Percentiles rank a stretch among this genome's conserved stretches.
phyloP scores from a whole-genome alignment of 2,888 invertebrate species.

The Augochlorella aurata region DNA sequence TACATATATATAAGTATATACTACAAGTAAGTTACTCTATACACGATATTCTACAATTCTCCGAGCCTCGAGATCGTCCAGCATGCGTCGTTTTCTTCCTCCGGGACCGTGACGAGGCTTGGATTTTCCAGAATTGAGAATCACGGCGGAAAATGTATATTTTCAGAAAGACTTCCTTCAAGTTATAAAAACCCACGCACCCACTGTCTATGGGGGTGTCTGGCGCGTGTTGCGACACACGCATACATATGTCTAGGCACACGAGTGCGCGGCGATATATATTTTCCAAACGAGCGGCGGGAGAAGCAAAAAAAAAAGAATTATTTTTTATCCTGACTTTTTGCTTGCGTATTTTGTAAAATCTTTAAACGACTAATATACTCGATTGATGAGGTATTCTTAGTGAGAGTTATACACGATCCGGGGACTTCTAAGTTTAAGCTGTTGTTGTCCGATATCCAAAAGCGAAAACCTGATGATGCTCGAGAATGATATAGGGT shows the following conservation, averaged over 20 bases:
- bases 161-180: constrained; percentile 48
- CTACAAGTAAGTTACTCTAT: neutral
- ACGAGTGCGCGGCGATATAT: constrained; percentile 19
- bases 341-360: constrained; percentile 43
- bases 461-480: neutral
- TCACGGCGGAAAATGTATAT: constrained; percentile 42
- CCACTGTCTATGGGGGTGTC: constrained; percentile 4
- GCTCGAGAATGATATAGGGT: neutral
- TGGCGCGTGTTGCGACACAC: neutral
- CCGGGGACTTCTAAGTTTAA: constrained; percentile 19
- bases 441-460: neutral
- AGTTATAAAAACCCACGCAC: neutral
- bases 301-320: neutral
- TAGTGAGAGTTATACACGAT: constrained; percentile 34
- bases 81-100: constrained; percentile 17
- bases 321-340: constrained; percentile 48
- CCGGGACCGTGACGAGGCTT: constrained; percentile 23
- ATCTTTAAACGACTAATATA: constrained; percentile 48
- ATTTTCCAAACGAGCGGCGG: constrained; percentile 30
- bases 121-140: constrained; percentile 36
- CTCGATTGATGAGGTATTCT: constrained; percentile 43
- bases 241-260: constrained; percentile 16
- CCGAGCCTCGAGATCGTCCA: constrained; percentile 24
- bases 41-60: constrained; percentile 25
- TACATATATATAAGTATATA: neutral